Conservation (phyloP, 2,888 invertebrate genomes). For the Pyrgus malvae region DNA sequence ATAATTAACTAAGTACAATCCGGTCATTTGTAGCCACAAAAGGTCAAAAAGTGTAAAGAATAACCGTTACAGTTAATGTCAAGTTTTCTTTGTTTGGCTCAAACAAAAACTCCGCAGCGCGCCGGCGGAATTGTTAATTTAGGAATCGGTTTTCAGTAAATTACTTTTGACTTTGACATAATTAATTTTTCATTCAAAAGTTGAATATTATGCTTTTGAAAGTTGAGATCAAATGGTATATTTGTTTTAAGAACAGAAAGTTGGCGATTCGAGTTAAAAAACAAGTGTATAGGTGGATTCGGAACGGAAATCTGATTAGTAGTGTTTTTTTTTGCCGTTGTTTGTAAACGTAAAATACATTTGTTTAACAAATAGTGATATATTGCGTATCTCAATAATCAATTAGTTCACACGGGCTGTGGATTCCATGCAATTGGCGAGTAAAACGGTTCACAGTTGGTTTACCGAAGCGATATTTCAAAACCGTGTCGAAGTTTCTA, state of each 20-base stretch:
- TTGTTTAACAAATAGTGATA: no score
- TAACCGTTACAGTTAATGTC: background rate
- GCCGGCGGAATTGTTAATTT: background rate
- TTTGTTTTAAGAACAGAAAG: no score
- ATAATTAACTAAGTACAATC: background rate
- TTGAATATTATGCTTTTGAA: no score
- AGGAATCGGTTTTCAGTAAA: background rate
- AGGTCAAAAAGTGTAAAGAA: no score
- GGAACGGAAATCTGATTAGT: no score
- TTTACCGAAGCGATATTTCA: slow-evolving; percentile 13
- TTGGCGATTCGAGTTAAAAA: no score
- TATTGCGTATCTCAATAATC: background rate
- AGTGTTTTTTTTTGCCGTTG: no score
- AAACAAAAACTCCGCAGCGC: background rate
- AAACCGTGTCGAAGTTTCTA: no score
- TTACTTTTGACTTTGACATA: background rate
- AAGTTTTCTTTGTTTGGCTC: background rate
- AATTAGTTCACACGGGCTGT: slow-evolving; percentile 7
- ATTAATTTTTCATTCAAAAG: no score
- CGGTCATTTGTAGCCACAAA: slow-evolving; percentile 1
- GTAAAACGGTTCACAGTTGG: slow-evolving; percentile 10
- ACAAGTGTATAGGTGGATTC: no score
- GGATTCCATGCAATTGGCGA: slow-evolving; percentile 3
- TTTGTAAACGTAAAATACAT: no score
- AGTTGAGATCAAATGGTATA: no score